Conservation (phyloP, 1,140 invertebrate genomes). For the Aplysia californica region DNA sequence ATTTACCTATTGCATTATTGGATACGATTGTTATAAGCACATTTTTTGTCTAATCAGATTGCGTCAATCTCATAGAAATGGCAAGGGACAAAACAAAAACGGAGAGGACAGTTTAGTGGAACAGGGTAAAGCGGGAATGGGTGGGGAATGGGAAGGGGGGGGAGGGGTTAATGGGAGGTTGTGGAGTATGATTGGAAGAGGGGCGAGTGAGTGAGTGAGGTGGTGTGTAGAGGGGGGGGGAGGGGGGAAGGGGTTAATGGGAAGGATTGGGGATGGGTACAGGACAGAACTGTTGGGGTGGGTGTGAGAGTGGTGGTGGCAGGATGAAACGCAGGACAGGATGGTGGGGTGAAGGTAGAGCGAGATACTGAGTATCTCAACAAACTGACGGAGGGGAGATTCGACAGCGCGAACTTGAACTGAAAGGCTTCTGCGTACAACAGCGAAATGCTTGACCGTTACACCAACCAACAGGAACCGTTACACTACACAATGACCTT, state of each 20-base stretch:
- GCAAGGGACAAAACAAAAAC: no score
- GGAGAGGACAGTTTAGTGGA: not conserved
- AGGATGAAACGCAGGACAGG: not conserved
- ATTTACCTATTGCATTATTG: no score
- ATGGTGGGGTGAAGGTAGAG: not conserved
- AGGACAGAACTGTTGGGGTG: not conserved
- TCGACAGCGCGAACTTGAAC: no score
- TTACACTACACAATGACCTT: not conserved
- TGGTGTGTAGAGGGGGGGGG: not conserved
- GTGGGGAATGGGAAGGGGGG: not conserved
- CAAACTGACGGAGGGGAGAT: slow-evolving; percentile 1
- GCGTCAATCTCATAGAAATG: no score
- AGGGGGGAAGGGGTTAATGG: not conserved
- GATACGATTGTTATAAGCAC: no score
- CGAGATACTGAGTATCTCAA: not conserved
- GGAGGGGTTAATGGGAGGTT: not conserved
- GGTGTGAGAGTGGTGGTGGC: not conserved
- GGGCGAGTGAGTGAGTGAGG: not conserved
- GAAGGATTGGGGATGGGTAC: no score
- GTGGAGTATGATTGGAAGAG: not conserved
- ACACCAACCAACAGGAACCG: not conserved
- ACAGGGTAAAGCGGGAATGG: not conserved
- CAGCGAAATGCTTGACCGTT: no score
- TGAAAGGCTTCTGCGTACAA: no score
- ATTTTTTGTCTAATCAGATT: no score